Conservation (phyloP, 2,888 invertebrate genomes). For the Baccha elongata region DNA sequence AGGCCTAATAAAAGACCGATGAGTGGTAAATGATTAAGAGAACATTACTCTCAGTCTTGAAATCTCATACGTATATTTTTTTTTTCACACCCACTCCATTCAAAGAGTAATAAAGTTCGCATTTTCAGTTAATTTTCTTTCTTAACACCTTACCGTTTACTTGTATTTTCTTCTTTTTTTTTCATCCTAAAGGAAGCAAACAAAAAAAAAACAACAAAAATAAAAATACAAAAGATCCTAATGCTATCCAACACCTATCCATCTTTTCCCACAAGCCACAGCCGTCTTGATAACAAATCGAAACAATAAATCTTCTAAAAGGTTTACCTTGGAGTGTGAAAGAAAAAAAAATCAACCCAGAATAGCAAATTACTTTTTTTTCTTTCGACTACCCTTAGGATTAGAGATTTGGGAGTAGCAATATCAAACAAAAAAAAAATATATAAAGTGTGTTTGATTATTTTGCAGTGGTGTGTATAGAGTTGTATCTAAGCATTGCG, state of each 20-base stretch:
- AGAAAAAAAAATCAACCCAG: constrained; percentile 39
- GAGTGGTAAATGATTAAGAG: constrained; percentile 25
- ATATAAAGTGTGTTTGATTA: constrained; percentile 11
- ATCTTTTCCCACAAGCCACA: constrained; percentile 28
- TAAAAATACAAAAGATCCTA: constrained; percentile 6
- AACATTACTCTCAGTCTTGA: constrained; percentile 14
- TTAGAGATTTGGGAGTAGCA: constrained; percentile 6
- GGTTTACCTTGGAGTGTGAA: constrained; percentile 34
- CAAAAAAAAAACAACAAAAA: background rate
- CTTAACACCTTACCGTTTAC: constrained; percentile 27
- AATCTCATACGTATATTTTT: background rate
- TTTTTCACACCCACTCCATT: background rate
- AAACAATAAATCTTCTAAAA: constrained; percentile 56
- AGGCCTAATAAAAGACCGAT: constrained; percentile 21
- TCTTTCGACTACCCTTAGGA: constrained; percentile 29
- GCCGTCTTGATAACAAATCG: constrained; percentile 29
- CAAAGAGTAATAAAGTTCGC: constrained; percentile 14
- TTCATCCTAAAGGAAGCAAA: background rate
- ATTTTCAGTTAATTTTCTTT: constrained; percentile 35
- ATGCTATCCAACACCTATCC: constrained; percentile 30
- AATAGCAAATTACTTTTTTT: constrained; percentile 60
- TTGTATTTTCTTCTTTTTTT: background rate
- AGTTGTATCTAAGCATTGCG: too few relatives aligned
- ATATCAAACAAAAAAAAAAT: background rate
- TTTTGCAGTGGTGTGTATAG: background rate